Conservation (phyloP, 2,797 vertebrate genomes). For the Enteromius treurensis region DNA sequence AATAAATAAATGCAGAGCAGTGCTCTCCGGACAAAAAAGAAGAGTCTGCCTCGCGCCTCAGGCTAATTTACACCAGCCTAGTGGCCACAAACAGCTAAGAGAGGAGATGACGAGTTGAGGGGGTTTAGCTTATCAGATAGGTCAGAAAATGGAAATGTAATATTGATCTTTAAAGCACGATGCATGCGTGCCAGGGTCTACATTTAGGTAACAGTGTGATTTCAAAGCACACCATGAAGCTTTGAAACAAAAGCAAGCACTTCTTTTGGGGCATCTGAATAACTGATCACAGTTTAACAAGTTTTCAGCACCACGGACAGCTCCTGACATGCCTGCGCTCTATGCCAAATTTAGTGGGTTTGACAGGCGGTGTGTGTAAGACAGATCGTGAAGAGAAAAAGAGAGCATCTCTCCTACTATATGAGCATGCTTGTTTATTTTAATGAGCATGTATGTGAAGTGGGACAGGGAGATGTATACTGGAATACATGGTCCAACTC, state of each 20-base stretch:
- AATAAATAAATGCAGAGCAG: conserved; percentile 60
- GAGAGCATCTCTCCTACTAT: conserved; percentile 39
- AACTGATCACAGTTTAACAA: conserved; percentile 50
- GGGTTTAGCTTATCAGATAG: conserved; percentile 42
- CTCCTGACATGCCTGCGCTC: neutral
- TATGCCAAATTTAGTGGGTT: conserved; percentile 49
- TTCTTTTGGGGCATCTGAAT: conserved; percentile 35
- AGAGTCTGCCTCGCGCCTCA: conserved; percentile 46
- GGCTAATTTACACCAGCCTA: conserved; percentile 50
- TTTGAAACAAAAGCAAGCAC: conserved; percentile 3
- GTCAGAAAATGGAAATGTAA: conserved; percentile 29
- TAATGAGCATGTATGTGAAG: conserved; percentile 50
- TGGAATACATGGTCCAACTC: conserved; percentile 37
- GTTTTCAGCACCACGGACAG: conserved; percentile 49
- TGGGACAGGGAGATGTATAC: conserved; percentile 26
- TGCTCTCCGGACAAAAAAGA: conserved; percentile 49
- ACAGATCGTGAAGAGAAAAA: conserved; percentile 42
- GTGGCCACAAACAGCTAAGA: conserved; percentile 20
- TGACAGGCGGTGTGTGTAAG: conserved; percentile 35
- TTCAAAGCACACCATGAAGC: conserved; percentile 32
- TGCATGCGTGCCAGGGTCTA: neutral
- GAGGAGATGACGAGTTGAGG: conserved; percentile 26
- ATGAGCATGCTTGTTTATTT: conserved; percentile 46
- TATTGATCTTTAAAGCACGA: conserved; percentile 33
- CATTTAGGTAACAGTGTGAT: conserved; percentile 18